phyloP scores from a whole-genome alignment of 2,888 invertebrate species.

The Esperia sulphurella region DNA sequence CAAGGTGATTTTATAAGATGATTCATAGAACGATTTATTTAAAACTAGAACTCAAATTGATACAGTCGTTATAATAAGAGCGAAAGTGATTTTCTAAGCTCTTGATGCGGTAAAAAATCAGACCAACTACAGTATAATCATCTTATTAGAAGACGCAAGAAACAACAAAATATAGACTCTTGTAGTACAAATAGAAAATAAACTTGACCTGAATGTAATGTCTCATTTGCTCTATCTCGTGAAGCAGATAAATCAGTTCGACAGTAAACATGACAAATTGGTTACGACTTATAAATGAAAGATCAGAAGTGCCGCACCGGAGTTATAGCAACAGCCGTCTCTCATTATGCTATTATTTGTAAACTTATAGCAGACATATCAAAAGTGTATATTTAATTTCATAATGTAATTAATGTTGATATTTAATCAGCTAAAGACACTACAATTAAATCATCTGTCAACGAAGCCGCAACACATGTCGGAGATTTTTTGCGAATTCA shows the following conservation, averaged over 20 bases:
- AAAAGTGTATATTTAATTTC: background rate
- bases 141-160: background rate
- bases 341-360: background rate
- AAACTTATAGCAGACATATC: background rate
- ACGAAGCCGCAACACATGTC: background rate
- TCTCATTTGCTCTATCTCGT: background rate
- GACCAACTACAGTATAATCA: background rate
- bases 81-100: slow-evolving; percentile 7
- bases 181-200: background rate
- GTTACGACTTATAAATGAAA: background rate
- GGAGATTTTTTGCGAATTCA: slow-evolving; percentile 1
- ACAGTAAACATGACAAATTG: slow-evolving; percentile 2
- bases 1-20: background rate
- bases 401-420: too few species aligned
- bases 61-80: slow-evolving; percentile 2
- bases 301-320: background rate
- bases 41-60: slow-evolving; percentile 4
- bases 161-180: background rate
- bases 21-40: slow-evolving; percentile 7
- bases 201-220: background rate
- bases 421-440: too few species aligned
- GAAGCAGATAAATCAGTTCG: background rate
- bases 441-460: background rate
- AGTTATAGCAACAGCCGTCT: background rate
- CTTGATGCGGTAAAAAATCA: slow-evolving; percentile 7